Base-by-base conservation (phyloP, 1,140 invertebrate species). In the Drosophila subpulchrella region DNA sequence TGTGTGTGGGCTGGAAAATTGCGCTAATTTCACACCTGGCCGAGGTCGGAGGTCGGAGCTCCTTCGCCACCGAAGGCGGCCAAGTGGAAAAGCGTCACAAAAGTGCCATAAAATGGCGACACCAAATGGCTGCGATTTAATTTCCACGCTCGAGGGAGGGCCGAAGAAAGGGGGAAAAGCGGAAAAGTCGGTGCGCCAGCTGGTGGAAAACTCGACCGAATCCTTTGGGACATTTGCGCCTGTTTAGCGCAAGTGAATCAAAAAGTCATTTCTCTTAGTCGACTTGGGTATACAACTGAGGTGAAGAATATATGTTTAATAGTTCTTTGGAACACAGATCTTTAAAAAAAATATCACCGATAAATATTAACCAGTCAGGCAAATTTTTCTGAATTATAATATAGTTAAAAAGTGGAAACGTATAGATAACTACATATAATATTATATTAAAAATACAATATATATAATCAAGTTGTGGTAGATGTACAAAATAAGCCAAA, bases 21-120 rank as follows among this genome's bases (percentile, higher is more conserved):
- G 75, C 66, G 75, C 78, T 86, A 85, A 85, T 88, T 88, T 82
- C 75, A 78, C 83, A 85, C 82, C 83, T 85, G 78, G 56, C 46
- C 58, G 51, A 55, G 73, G 58, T 39, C 20, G 20, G 20, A 20
- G 20, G 20, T 20, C 60, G 55, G 17, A 66, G 46, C 47, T 53
- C 32, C 56, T 44, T 20, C 38, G 20, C 61, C 65, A 44, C 20
- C 39, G 38, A 54, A 24, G 50, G 57, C 54, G 42, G 56, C 66
- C 72, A 76, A 61, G 65, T 72, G 67, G 63, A 81, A 77, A 72
- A 61, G 74, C 78, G 58, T 70, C 61, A 46, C 77, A 81, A 73
- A 77, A 78, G 73, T 86, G 77, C 77, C 74, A 77, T 78, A 67
- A 86, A 85, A 85, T 82, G 82, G 75, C 68, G 63, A 75, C 78